These are phyloP conservation scores for Anodontia alba DNA, from an alignment of 2,888 invertebrate species.

Conservation along the genomic window DNA sequence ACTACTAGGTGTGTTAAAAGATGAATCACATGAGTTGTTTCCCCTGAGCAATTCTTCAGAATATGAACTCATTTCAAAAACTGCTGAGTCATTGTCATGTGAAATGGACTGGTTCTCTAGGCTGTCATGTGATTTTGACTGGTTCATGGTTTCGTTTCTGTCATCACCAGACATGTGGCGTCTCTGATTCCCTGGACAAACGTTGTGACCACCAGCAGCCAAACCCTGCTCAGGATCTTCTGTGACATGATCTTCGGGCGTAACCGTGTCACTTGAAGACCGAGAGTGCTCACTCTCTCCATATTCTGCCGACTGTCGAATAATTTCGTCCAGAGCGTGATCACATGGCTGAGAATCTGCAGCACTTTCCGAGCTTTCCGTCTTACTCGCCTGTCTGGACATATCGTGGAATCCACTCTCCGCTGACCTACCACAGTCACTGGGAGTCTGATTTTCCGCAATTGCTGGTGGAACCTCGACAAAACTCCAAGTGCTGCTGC, in stretches of 20 bases:
- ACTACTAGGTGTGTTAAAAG: neutral
- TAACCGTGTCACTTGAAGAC: slow-evolving; percentile 58
- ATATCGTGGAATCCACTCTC: slow-evolving; percentile 77
- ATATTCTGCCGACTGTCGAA: slow-evolving; percentile 45
- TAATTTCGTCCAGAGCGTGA: slow-evolving; percentile 48
- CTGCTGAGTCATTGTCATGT: slow-evolving; percentile 39
- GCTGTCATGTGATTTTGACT: neutral
- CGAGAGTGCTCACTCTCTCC: slow-evolving; percentile 50
- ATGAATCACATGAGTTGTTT: neutral
- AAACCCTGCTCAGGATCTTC: neutral
- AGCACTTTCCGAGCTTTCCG: slow-evolving; percentile 75
- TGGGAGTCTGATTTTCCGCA: slow-evolving; percentile 65
- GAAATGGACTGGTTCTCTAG: neutral
- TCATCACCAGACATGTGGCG: neutral
- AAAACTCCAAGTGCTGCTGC: slow-evolving; percentile 57
- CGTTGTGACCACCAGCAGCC: neutral
- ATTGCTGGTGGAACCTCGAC: slow-evolving; percentile 67
- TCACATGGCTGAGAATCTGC: slow-evolving; percentile 59
- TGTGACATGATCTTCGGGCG: slow-evolving; percentile 44
- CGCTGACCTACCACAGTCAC: slow-evolving; percentile 66
- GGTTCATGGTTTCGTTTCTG: neutral
- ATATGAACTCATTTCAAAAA: neutral
- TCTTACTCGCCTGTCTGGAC: slow-evolving; percentile 80
- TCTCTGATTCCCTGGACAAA: neutral
- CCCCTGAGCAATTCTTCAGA: neutral